A percentile compares a stretch with the other conserved stretches of the same genome.
Conservation (phyloP, 2,113 vertebrate genomes). For the Catharus bicknelli region DNA sequence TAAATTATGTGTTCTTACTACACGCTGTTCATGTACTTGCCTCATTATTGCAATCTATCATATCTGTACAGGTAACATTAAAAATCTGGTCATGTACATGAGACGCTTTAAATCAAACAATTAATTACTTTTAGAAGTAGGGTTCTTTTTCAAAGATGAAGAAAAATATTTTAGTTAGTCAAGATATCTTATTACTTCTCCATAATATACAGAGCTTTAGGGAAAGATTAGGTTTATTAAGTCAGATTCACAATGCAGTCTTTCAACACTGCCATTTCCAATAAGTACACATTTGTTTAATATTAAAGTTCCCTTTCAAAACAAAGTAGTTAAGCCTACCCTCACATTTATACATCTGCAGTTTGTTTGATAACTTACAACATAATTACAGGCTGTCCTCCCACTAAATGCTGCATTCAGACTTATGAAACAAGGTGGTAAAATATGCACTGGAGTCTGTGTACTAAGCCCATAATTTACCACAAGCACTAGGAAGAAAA, state of each 20-base stretch:
- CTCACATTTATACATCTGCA: conserved; percentile 62
- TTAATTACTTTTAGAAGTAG: conserved; percentile 49
- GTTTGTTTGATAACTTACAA: conserved; percentile 74
- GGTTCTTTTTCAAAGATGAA: conserved; percentile 22
- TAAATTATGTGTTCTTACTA: not conserved
- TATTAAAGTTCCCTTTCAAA: conserved; percentile 64
- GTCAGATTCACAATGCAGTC: conserved; percentile 38
- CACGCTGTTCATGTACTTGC: not conserved
- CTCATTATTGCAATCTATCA: not conserved
- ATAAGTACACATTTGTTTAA: conserved; percentile 67
- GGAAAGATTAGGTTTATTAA: conserved; percentile 58
- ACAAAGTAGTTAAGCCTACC: conserved; percentile 44
- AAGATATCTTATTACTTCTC: conserved; percentile 43
- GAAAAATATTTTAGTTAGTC: conserved; percentile 52
- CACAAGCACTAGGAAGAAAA: conserved; percentile 62
- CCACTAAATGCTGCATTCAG: conserved; percentile 66
- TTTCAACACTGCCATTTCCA: conserved; percentile 58
- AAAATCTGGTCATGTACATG: conserved; percentile 15
- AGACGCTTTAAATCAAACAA: conserved; percentile 2
- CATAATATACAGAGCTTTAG: conserved; percentile 35
- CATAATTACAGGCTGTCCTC: conserved; percentile 76
- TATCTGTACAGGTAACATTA: conserved; percentile 1
- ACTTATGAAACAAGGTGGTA: conserved; percentile 68
- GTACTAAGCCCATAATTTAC: conserved; percentile 65
- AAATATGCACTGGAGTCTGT: conserved; percentile 66